A percentile compares a stretch with the other conserved stretches of the same genome.
These are phyloP conservation scores for Gallinago stenura DNA, from an alignment of 2,797 vertebrate species.

Conservation along the genomic window DNA sequence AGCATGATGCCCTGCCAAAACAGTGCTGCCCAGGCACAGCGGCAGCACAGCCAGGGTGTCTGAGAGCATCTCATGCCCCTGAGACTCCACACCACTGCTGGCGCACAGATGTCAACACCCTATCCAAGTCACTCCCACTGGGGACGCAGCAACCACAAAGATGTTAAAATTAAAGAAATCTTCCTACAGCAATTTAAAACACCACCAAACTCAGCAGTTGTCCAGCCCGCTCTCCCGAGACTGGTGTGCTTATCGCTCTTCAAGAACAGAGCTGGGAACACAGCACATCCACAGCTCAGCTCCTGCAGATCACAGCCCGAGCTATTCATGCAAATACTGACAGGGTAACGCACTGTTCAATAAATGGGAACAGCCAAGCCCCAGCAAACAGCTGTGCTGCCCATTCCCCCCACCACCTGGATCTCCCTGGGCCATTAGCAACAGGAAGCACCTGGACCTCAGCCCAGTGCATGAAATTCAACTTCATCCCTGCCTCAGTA, in stretches of 20 bases:
- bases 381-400: not conserved
- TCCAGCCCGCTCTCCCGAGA: fast-evolving
- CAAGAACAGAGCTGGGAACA: not conserved
- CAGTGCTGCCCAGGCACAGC: not conserved
- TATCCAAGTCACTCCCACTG: fast-evolving
- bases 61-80: not conserved
- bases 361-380: not conserved
- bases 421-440: not conserved
- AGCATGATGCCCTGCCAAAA: not conserved
- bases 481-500: not conserved
- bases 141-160: not conserved
- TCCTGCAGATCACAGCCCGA: not conserved
- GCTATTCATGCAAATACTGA: not conserved
- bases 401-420: not conserved
- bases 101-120: not conserved
- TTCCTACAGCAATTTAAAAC: not conserved
- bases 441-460: constrained; percentile 3
- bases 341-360: not conserved
- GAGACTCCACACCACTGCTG: not conserved
- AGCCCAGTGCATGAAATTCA: not conserved
- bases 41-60: not conserved
- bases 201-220: not conserved
- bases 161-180: not conserved
- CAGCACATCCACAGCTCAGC: not conserved
- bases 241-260: fast-evolving